Percentiles rank a stretch among this genome's conserved stretches.
These are phyloP conservation scores for Branchellion lobata DNA, from an alignment of 2,888 invertebrate species.

Conservation along the genomic window DNA sequence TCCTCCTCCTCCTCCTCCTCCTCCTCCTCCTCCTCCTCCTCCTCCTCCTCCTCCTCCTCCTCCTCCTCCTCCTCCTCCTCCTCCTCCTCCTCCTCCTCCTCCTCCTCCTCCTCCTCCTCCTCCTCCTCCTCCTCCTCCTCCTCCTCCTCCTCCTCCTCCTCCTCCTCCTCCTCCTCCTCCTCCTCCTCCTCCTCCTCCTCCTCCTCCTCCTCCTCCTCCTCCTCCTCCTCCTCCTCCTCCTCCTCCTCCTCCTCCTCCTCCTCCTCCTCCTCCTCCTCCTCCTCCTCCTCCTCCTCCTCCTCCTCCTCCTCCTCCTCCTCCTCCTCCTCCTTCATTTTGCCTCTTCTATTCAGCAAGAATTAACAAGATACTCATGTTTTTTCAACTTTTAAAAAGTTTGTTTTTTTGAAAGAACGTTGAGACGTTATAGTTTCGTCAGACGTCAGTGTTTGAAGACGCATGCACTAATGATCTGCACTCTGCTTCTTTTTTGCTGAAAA, in stretches of 20 bases:
- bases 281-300: constrained; percentile 14
- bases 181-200: constrained; percentile 14
- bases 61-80: constrained; percentile 14
- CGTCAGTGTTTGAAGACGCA: too few relatives aligned
- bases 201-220: constrained; percentile 14
- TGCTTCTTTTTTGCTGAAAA: too few relatives aligned
- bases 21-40: constrained; percentile 14
- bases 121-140: constrained; percentile 14
- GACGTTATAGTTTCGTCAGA: too few relatives aligned
- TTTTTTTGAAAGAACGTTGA: too few relatives aligned
- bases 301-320: constrained; percentile 14
- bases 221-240: constrained; percentile 14
- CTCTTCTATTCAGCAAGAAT: too few relatives aligned
- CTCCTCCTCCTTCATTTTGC: constrained; percentile 4
- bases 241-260: constrained; percentile 14
- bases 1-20: too few relatives aligned
- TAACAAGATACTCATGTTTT: too few relatives aligned
- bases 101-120: constrained; percentile 14
- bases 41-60: constrained; percentile 14
- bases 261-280: constrained; percentile 14
- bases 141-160: too few relatives aligned
- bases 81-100: constrained; percentile 14
- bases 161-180: too few relatives aligned
- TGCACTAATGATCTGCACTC: too few relatives aligned
- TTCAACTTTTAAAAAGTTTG: too few relatives aligned